Evolutionary conservation across 2,797 vertebrate species (phyloP).

Genomic region (Scolopax bukidnonensis): DNA sequence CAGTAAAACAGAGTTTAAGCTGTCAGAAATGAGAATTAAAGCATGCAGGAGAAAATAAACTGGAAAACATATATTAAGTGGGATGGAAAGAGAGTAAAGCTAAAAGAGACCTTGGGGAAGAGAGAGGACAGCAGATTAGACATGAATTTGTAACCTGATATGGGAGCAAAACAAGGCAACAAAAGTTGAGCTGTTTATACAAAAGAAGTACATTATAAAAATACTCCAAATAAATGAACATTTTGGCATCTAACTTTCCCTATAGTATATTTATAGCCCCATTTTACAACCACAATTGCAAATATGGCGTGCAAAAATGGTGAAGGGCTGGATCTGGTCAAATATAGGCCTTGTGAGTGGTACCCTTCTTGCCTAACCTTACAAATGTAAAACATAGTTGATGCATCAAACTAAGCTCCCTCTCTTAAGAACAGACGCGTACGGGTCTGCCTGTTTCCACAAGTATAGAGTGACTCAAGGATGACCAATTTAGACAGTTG

Average conservation of each 20-base stretch:
- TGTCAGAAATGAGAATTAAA: constrained; percentile 13
- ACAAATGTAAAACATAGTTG: neutral
- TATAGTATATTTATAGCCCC: neutral
- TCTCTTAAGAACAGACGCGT: neutral
- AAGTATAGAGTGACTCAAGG: neutral
- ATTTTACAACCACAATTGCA: neutral
- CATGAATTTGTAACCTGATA: constrained; percentile 4
- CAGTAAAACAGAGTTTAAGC: neutral
- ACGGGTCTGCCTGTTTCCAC: neutral
- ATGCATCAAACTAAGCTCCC: neutral
- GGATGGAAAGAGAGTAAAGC: constrained; percentile 1
- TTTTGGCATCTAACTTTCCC: neutral
- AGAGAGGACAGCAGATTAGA: constrained; percentile 33
- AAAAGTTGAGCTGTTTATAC: neutral
- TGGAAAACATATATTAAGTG: neutral
- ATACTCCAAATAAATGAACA: neutral
- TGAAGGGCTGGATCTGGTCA: neutral
- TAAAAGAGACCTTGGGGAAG: constrained; percentile 29
- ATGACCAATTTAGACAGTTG: neutral
- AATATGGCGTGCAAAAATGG: neutral
- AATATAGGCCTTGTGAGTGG: neutral
- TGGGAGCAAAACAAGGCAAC: neutral
- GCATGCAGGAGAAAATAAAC: constrained; percentile 18
- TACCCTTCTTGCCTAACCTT: neutral
- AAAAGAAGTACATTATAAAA: neutral